These are phyloP conservation scores for Misgurnus mizolepis DNA, from an alignment of 2,113 vertebrate genomes.

Conservation along the genomic window DNA sequence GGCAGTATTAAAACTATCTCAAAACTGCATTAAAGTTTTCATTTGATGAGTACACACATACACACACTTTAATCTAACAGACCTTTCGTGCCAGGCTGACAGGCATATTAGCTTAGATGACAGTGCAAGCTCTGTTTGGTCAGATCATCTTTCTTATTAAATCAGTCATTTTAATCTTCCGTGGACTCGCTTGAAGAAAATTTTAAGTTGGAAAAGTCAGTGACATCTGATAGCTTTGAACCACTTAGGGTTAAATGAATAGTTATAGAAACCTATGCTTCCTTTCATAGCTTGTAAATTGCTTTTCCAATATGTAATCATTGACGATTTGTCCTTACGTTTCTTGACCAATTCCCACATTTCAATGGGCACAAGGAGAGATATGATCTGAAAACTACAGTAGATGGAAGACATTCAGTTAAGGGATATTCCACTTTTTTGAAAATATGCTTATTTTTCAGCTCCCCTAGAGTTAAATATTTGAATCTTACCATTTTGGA, in stretches of 20 bases:
- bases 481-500: too few relatives aligned
- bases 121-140: neutral
- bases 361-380: too few relatives aligned
- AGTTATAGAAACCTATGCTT: neutral
- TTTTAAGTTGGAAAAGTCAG: neutral
- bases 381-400: too few relatives aligned
- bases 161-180: neutral
- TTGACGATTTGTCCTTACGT: too few relatives aligned
- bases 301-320: too few relatives aligned
- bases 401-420: too few relatives aligned
- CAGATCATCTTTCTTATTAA: neutral
- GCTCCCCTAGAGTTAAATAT: too few relatives aligned
- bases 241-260: neutral
- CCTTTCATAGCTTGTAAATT: too few relatives aligned
- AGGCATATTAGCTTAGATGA: neutral
- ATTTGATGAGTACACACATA: slow-evolving; percentile 1
- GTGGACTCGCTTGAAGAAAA: neutral
- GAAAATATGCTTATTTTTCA: too few relatives aligned
- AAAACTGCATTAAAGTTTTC: neutral
- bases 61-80: neutral
- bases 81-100: neutral
- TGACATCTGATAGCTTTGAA: neutral
- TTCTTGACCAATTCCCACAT: too few relatives aligned
- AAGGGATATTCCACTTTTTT: too few relatives aligned
- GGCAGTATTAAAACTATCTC: neutral